Conservation (phyloP, 2,113 vertebrate genomes). For the Rhipidura dahli region DNA sequence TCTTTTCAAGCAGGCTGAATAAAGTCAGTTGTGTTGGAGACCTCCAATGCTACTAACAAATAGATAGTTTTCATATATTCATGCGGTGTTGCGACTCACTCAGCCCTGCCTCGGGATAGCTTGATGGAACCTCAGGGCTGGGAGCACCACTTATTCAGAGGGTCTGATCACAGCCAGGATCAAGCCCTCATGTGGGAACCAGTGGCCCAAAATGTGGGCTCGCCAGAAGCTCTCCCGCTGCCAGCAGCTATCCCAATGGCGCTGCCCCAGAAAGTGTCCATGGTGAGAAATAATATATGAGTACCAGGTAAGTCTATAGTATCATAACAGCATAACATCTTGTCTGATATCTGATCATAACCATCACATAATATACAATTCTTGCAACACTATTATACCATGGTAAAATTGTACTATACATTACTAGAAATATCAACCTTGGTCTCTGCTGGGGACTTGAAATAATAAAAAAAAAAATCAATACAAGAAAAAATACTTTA, state of each 20-base stretch:
- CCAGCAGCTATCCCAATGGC: no score
- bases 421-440: neutral
- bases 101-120: no score
- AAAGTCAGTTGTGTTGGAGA: neutral
- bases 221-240: no score
- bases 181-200: no score
- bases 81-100: no score
- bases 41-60: neutral
- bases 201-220: no score
- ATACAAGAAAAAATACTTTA: neutral
- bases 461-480: neutral
- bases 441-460: neutral
- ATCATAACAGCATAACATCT: neutral
- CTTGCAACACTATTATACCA: neutral
- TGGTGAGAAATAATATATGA: neutral
- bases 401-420: neutral
- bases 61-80: neutral
- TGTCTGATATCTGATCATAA: neutral
- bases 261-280: neutral
- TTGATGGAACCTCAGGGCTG: no score
- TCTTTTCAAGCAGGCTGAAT: neutral
- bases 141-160: no score
- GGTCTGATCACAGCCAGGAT: no score
- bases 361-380: neutral
- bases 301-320: neutral